These are phyloP conservation scores for Scatophagus argus DNA, from an alignment of 2,113 vertebrate species.

Conservation along the genomic window DNA sequence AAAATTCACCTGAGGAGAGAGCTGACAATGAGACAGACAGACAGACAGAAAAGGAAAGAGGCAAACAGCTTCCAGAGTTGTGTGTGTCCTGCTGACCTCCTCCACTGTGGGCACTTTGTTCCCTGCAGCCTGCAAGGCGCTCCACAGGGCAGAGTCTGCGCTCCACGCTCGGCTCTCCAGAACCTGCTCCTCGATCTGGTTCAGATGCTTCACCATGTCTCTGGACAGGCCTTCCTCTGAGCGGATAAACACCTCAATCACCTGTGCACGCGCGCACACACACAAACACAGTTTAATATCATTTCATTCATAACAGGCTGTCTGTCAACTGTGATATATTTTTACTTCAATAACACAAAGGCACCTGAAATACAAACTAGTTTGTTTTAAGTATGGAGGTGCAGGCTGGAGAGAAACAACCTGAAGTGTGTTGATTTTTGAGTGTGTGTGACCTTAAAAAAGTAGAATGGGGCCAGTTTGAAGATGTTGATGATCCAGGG, in stretches of 20 bases:
- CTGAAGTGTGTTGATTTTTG: neutral
- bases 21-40: fast-evolving
- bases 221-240: conserved; percentile 96
- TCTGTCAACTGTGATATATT: too few relatives aligned
- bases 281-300: neutral
- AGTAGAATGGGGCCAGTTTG: conserved; percentile 91
- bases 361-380: neutral
- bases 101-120: conserved; percentile 93
- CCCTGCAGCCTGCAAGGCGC: conserved; percentile 84
- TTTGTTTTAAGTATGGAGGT: neutral
- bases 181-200: conserved; percentile 96
- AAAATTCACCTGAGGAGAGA: conserved; percentile 90
- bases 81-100: conserved; percentile 86
- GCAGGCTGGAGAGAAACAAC: too few relatives aligned
- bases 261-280: conserved; percentile 78
- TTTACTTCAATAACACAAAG: neutral
- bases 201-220: conserved; percentile 98
- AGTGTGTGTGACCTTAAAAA: conserved; percentile 90
- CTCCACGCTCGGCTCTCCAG: conserved; percentile 94
- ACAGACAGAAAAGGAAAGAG: neutral
- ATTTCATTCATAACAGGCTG: too few relatives aligned
- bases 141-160: conserved; percentile 90
- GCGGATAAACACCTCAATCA: conserved; percentile 97
- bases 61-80: neutral
- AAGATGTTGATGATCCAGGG: conserved; percentile 95